Conservation (phyloP, 2,888 invertebrate species). For the Eudasyphora cyanicolor region DNA sequence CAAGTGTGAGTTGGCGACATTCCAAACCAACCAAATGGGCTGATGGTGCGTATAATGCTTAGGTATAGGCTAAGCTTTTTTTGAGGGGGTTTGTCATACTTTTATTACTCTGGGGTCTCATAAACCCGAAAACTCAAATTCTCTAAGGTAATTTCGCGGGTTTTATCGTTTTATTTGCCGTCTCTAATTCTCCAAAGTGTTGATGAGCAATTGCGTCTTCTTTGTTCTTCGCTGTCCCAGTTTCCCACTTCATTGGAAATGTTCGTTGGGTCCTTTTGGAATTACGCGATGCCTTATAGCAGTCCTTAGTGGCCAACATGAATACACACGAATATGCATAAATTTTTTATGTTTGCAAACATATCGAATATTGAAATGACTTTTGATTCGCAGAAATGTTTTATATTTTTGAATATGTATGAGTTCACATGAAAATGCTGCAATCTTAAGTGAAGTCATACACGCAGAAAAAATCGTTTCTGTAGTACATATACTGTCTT, state of each 20-base stretch:
- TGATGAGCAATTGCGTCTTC: background rate
- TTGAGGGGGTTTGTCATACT: background rate
- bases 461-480: too few species aligned
- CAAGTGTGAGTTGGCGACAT: background rate
- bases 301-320: background rate
- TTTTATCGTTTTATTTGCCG: background rate
- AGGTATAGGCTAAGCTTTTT: too few species aligned
- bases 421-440: too few species aligned
- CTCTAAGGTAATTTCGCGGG: background rate
- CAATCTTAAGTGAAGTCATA: too few species aligned
- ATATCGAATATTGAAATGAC: too few species aligned
- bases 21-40: too few species aligned
- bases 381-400: too few species aligned
- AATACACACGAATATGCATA: background rate
- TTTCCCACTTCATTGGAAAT: background rate
- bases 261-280: background rate
- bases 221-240: background rate
- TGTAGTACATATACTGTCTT: too few species aligned
- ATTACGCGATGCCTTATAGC: background rate
- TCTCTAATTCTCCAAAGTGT: background rate
- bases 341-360: too few species aligned
- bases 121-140: background rate
- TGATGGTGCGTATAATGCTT: too few species aligned
- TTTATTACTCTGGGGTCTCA: background rate
- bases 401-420: too few species aligned